Percentiles rank a stretch among this genome's conserved stretches.
phyloP scores from a whole-genome alignment of 2,888 invertebrate species.

The Dolichomitus sp. region DNA sequence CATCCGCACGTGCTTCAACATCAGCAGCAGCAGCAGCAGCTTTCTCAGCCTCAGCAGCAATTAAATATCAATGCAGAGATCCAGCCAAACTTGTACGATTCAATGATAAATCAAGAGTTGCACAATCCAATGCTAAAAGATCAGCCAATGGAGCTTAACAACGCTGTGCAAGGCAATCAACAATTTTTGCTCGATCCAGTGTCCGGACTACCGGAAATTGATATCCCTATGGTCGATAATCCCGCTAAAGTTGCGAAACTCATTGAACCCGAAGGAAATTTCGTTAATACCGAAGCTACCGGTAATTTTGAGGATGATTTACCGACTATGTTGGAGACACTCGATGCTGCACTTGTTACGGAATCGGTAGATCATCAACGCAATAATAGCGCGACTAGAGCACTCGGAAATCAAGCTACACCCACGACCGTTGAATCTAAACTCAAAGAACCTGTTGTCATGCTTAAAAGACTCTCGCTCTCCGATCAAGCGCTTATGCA shows the following conservation, averaged over 20 bases:
- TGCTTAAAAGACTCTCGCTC: conserved; percentile 88
- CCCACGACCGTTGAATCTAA: conserved; percentile 65
- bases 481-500: conserved; percentile 89
- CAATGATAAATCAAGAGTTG: conserved; percentile 81
- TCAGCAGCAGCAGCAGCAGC: conserved; percentile 25
- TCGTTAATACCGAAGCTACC: conserved; percentile 40
- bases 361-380: conserved; percentile 67
- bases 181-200: conserved; percentile 82
- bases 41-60: conserved; percentile 56
- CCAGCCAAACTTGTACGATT: conserved; percentile 80
- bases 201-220: conserved; percentile 82
- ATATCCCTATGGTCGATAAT: conserved; percentile 80
- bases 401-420: conserved; percentile 68
- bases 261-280: conserved; percentile 63
- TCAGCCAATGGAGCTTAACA: conserved; percentile 76
- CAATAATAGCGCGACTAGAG: conserved; percentile 76
- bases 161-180: conserved; percentile 77
- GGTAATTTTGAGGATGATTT: conserved; percentile 39
- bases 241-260: conserved; percentile 75
- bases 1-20: conserved; percentile 40
- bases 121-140: conserved; percentile 76
- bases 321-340: conserved; percentile 67
- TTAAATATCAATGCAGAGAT: conserved; percentile 71
- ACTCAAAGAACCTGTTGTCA: conserved; percentile 89
- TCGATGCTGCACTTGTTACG: conserved; percentile 62